Evolutionary conservation across 2,888 invertebrate genomes (phyloP).

Genomic region (Phortica magna): DNA sequence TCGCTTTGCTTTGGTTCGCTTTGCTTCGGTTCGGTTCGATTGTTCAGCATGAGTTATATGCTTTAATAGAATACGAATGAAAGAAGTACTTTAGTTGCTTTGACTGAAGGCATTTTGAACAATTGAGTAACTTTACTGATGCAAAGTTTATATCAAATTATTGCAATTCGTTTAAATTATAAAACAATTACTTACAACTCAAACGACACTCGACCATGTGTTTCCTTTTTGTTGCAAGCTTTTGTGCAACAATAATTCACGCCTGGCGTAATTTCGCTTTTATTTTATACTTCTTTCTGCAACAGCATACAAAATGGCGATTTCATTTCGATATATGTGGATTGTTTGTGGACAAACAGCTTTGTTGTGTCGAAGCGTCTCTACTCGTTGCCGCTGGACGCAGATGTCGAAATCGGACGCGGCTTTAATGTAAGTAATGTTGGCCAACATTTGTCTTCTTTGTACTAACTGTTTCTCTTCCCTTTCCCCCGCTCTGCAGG

Average conservation of each 20-base stretch:
- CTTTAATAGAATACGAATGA: no score
- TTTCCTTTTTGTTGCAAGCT: no score
- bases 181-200: no score
- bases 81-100: no score
- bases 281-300: constrained; percentile 13
- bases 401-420: constrained; percentile 77
- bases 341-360: constrained; percentile 78
- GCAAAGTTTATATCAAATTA: no score
- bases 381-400: constrained; percentile 74
- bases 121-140: no score
- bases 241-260: background rate
- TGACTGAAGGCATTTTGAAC: no score
- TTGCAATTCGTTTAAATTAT: no score
- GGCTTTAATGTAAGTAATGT: constrained; percentile 76
- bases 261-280: background rate
- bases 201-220: no score
- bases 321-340: constrained; percentile 77
- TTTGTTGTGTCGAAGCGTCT: constrained; percentile 77
- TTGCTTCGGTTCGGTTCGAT: no score
- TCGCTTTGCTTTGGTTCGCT: no score
- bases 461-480: background rate
- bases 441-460: constrained; percentile 19
- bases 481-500: constrained; percentile 55
- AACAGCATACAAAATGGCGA: constrained; percentile 77
- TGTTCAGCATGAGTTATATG: no score